Evolutionary conservation across 2,888 invertebrate genomes (phyloP).

Genomic region (Bhutanitis thaidina): DNA sequence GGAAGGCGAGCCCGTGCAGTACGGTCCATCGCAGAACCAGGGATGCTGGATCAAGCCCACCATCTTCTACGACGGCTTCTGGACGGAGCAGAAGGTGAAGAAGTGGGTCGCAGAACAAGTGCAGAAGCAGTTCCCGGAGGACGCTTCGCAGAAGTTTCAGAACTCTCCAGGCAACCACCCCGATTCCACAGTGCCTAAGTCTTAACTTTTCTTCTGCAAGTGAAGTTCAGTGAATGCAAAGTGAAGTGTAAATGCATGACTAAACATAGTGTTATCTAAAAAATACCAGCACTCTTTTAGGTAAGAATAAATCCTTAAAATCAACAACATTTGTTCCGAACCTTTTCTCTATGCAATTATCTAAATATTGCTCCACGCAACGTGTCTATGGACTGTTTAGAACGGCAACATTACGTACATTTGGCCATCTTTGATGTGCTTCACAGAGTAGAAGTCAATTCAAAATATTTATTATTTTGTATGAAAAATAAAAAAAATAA

Average conservation of each 20-base stretch:
- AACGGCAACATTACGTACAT: too few relatives aligned
- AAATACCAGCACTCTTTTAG: too few relatives aligned
- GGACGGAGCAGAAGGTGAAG: constrained; percentile 77
- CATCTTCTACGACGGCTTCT: constrained; percentile 75
- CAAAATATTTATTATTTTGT: too few relatives aligned
- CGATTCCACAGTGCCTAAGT: constrained; percentile 29
- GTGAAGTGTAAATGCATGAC: not conserved
- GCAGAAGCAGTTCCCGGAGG: constrained; percentile 70
- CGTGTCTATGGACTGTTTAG: too few relatives aligned
- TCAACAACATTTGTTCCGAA: too few relatives aligned
- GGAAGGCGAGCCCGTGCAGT: constrained; percentile 46
- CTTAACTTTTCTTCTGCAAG: constrained; percentile 20
- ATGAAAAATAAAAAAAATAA: too few relatives aligned
- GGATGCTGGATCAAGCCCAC: constrained; percentile 75
- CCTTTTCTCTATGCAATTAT: too few relatives aligned
- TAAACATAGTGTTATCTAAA: not conserved
- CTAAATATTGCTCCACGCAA: too few relatives aligned
- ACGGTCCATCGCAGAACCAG: constrained; percentile 45
- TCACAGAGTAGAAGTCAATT: too few relatives aligned
- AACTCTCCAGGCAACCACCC: constrained; percentile 34
- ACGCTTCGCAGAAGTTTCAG: constrained; percentile 35
- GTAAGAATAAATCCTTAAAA: too few relatives aligned
- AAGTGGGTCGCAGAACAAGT: constrained; percentile 76
- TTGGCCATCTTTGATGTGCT: too few relatives aligned
- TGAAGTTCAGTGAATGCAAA: not conserved